Evolutionary conservation across 2,888 invertebrate genomes (phyloP), one percentile per base, ranked within the genome.

Genomic region (Drosophila percnosoma): DNA sequence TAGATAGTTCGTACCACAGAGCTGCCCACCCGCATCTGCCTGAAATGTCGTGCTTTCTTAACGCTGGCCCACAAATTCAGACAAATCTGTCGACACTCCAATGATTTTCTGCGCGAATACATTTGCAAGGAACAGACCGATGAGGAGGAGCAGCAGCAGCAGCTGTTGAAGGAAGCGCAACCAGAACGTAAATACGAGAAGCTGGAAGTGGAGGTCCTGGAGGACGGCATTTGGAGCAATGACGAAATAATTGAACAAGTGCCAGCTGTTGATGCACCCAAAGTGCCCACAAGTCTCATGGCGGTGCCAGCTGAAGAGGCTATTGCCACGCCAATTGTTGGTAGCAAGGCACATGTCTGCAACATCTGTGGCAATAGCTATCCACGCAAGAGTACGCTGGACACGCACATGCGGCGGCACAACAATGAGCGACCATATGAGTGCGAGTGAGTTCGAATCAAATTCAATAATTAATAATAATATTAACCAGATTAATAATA

Each of bases 321-420:
- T 4, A n/a, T 29, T 27, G 18, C 38, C n/a, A 24, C 36, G 1
- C 31, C 71, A 2, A 34, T 55, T 24, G 27, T 38, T 2, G 15
- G 36, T 7, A 55, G 64, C 42, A 72, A 89, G 45, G 48, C 85
- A 45, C 91, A 93, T 74, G 88, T 92, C 21, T 93, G 93, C 70
- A 90, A 91, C 21, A 75, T 93, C 10, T 93, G 93, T 67, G 93
- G 93, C 4, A 93, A 93, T 67, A 88, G 83, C 0, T 93, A 93
- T 76, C 89, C 91, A 11, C 89, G 92, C 4, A 91, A 92, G 51
- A 92, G 92, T 69, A 90, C 91, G 1, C 73, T 93, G 24, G 92
- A 91, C 54, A 90, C 91, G 0, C 93, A 93, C 69, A 91, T 93
- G 92, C 85, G 92, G 38, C 83, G 93, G 24, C 93, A 93, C 83